Conservation (phyloP, 2,113 vertebrate genomes). For the Crotalus horridus region DNA sequence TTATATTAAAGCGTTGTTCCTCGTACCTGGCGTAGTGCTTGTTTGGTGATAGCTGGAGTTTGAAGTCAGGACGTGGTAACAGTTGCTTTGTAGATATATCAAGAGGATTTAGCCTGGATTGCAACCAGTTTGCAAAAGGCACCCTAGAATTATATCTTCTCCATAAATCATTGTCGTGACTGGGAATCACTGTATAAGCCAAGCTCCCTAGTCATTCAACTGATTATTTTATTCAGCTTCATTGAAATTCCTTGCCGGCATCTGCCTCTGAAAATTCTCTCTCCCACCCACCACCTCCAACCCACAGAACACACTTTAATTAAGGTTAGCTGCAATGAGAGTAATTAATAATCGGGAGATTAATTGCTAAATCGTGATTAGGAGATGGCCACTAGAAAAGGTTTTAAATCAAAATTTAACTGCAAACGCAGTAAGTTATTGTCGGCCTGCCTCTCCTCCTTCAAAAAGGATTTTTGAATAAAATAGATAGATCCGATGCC, state of each 20-base stretch:
- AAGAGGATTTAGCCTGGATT: not conserved
- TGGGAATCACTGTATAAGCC: not conserved
- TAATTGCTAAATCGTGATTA: constrained; percentile 56
- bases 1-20: no score
- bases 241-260: constrained; percentile 51
- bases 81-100: not conserved
- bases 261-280: constrained; percentile 48
- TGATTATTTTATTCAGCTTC: constrained; percentile 25
- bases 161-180: not conserved
- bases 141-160: not conserved
- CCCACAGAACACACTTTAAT: constrained; percentile 53
- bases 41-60: no score
- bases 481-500: not conserved
- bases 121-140: not conserved
- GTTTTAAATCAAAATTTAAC: constrained; percentile 60
- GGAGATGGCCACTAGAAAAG: constrained; percentile 52
- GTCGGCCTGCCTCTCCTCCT: not conserved
- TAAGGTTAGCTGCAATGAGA: constrained; percentile 48
- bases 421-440: constrained; percentile 39
- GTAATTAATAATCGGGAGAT: constrained; percentile 63
- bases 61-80: no score
- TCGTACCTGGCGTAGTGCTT: no score
- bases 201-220: not conserved
- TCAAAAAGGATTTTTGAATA: constrained; percentile 21
- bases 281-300: constrained; percentile 28